Conservation (phyloP, 2,888 invertebrate genomes). For the Drosophila prolongata region DNA sequence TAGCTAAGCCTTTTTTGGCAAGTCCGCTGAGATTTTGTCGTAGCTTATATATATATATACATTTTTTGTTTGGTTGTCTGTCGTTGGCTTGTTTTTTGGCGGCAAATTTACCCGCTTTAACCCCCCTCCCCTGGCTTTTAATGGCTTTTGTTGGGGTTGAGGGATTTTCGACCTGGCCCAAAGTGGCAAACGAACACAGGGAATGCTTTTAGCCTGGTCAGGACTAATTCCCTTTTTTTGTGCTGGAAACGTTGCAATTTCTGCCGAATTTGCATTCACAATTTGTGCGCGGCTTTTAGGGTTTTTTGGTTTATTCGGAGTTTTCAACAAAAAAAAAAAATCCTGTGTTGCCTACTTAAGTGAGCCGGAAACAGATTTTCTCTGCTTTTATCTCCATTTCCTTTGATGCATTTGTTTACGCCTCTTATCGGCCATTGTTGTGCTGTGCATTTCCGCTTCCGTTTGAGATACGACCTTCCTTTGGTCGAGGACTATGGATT, state of each 20-base stretch:
- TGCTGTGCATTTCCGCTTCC: conserved; percentile 30
- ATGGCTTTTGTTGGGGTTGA: conserved; percentile 42
- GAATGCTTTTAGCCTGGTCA: conserved; percentile 35
- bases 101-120: background rate
- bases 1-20: conserved; percentile 68
- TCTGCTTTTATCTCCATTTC: conserved; percentile 11
- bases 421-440: conserved; percentile 22
- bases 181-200: conserved; percentile 17
- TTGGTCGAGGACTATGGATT: background rate
- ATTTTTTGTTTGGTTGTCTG: background rate
- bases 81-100: conserved; percentile 9
- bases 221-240: conserved; percentile 23
- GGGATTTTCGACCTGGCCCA: conserved; percentile 29
- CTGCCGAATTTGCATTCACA: conserved; percentile 24
- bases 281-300: background rate
- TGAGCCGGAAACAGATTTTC: conserved; percentile 30
- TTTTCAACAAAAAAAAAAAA: conserved; percentile 5
- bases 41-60: conserved; percentile 18
- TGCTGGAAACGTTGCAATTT: conserved; percentile 20
- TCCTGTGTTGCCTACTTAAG: conserved; percentile 43
- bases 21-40: conserved; percentile 31
- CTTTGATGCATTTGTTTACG: conserved; percentile 50
- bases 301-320: background rate
- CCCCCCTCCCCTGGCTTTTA: conserved; percentile 18
- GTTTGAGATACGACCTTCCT: conserved; percentile 4